A percentile compares a stretch with the other conserved stretches of the same genome.
These are phyloP conservation scores for Cynopterus sphinx DNA, from an alignment of 2,797 vertebrate species.

Conservation along the genomic window DNA sequence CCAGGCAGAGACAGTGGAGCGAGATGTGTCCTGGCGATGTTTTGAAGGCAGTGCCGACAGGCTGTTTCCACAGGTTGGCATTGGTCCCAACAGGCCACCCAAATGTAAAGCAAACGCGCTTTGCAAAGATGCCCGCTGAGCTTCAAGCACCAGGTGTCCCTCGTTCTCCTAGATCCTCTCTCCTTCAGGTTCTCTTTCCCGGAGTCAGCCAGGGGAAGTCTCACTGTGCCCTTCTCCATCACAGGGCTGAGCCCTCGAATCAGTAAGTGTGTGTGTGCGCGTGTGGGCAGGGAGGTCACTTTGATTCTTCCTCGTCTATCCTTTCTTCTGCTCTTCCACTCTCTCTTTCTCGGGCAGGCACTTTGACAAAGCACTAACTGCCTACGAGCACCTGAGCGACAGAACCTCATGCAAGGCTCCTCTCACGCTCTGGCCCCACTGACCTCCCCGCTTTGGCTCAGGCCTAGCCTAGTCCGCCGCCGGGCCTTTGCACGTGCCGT, in stretches of 20 bases:
- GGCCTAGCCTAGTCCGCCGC: neutral
- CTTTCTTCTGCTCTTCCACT: neutral
- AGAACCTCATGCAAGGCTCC: neutral
- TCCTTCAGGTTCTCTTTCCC: neutral
- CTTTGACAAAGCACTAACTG: neutral
- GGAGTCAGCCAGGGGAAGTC: neutral
- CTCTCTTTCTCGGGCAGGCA: neutral
- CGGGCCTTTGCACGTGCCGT: neutral
- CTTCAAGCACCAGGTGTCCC: neutral
- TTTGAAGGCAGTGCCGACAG: neutral
- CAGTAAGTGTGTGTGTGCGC: neutral
- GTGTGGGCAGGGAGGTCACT: neutral
- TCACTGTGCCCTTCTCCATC: neutral
- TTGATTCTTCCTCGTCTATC: neutral
- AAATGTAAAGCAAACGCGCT: neutral
- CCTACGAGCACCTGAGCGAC: no score
- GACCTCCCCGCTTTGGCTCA: neutral
- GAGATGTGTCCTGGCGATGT: neutral
- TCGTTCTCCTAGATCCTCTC: neutral
- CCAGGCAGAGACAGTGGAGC: neutral
- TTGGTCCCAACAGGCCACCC: neutral
- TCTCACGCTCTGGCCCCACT: fast-evolving
- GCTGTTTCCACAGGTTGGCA: neutral
- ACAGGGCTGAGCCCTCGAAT: neutral
- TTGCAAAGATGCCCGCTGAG: neutral